phyloP scores from a whole-genome alignment of 2,797 vertebrate genomes.

The Setipinna tenuifilis region DNA sequence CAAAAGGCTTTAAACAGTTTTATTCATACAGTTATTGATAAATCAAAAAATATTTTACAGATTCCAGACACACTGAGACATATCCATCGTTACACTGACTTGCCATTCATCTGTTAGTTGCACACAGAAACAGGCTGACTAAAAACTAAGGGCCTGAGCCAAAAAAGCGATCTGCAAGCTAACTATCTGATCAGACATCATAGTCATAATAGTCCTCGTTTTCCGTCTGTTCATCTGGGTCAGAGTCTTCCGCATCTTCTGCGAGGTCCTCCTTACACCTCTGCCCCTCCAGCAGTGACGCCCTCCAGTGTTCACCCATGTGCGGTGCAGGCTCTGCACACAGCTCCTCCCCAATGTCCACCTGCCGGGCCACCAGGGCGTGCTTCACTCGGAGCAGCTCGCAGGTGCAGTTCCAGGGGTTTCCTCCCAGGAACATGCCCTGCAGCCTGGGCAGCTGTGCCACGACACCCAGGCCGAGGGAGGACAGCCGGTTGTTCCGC shows the following conservation, averaged over 20 bases:
- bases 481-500: constrained; percentile 77
- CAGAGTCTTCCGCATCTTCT: constrained; percentile 59
- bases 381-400: constrained; percentile 72
- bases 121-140: background rate
- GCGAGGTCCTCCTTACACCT: constrained; percentile 68
- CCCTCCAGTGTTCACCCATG: constrained; percentile 77
- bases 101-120: background rate
- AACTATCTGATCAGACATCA: constrained; percentile 53
- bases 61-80: background rate
- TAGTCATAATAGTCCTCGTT: constrained; percentile 75
- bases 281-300: constrained; percentile 71
- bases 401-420: constrained; percentile 83
- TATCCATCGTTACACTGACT: background rate
- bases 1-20: background rate
- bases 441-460: constrained; percentile 74
- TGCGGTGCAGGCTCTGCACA: constrained; percentile 68
- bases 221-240: constrained; percentile 42
- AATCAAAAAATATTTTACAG: background rate
- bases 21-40: background rate
- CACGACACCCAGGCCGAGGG: constrained; percentile 68
- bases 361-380: constrained; percentile 70
- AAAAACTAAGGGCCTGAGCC: no score
- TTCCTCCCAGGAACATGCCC: constrained; percentile 79
- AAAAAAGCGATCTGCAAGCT: background rate
- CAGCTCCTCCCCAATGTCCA: constrained; percentile 75